Percentiles rank a stretch among this genome's conserved stretches.
phyloP scores from a whole-genome alignment of 1,140 invertebrate genomes.

The Choristoneura fumiferana region DNA sequence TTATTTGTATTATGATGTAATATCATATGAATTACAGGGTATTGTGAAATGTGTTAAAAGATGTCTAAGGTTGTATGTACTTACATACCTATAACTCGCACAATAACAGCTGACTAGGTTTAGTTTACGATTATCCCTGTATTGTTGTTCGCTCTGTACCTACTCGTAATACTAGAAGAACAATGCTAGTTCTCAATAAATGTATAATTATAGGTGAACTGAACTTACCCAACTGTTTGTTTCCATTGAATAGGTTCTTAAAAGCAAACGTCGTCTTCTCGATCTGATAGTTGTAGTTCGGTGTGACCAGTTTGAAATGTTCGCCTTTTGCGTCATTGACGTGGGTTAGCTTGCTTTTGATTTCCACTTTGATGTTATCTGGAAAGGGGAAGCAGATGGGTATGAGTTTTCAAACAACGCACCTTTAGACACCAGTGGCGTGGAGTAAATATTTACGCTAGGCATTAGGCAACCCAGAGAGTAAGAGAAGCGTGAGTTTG shows the following conservation, averaged over 20 bases:
- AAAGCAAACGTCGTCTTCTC: constrained; percentile 79
- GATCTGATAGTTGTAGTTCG: constrained; percentile 80
- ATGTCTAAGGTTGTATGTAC: no score
- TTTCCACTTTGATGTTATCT: constrained; percentile 80
- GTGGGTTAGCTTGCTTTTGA: constrained; percentile 77
- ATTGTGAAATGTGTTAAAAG: no score
- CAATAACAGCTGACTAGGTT: neutral
- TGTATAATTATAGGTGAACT: constrained; percentile 14
- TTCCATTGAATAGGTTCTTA: constrained; percentile 83
- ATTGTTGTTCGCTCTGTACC: no score
- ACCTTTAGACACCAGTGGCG: no score
- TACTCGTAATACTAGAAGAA: neutral
- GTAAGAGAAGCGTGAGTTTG: no score
- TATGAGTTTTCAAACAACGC: no score
- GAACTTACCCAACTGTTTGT: constrained; percentile 80
- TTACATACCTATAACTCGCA: no score
- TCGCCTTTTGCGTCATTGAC: constrained; percentile 70
- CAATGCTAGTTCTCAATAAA: neutral
- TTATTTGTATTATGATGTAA: no score
- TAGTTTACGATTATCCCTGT: no score
- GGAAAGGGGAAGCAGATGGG: constrained; percentile 19
- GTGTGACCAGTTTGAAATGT: constrained; percentile 76
- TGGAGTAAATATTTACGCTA: no score
- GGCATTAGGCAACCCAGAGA: no score
- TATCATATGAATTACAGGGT: no score